Evolutionary conservation across 2,888 invertebrate species (phyloP).

Genomic region (Brachyptera putata): DNA sequence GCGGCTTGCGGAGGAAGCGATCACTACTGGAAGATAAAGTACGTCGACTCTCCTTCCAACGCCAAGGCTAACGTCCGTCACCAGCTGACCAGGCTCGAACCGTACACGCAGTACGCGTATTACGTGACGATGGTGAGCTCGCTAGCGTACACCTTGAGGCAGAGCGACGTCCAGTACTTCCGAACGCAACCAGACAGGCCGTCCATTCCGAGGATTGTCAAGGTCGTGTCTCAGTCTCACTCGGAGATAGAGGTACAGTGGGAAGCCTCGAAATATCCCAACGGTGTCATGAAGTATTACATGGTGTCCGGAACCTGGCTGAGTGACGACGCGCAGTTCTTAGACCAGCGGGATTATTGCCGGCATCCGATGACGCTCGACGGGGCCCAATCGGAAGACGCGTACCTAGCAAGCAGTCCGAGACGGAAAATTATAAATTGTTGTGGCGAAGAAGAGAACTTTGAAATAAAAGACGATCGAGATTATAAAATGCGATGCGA

Average conservation of each 20-base stretch:
- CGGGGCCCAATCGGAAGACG: not conserved
- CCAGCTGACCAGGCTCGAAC: slow-evolving; percentile 50
- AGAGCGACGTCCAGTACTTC: slow-evolving; percentile 49
- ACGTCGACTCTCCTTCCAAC: slow-evolving; percentile 33
- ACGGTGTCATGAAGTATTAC: slow-evolving; percentile 57
- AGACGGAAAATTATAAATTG: not conserved
- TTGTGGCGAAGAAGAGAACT: not conserved
- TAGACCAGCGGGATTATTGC: slow-evolving; percentile 48
- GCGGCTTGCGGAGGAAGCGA: slow-evolving; percentile 49
- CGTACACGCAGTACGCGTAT: slow-evolving; percentile 67
- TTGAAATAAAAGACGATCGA: slow-evolving; percentile 18
- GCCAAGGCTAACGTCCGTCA: slow-evolving; percentile 31
- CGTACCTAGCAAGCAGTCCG: not conserved
- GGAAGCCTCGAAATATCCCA: slow-evolving; percentile 55
- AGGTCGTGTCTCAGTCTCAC: slow-evolving; percentile 42
- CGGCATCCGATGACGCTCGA: slow-evolving; percentile 38
- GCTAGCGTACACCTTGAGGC: slow-evolving; percentile 44
- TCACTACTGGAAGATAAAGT: slow-evolving; percentile 28
- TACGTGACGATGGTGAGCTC: slow-evolving; percentile 64
- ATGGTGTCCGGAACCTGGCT: slow-evolving; percentile 41
- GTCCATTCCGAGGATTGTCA: slow-evolving; percentile 40
- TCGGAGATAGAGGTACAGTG: slow-evolving; percentile 53
- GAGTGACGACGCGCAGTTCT: slow-evolving; percentile 37
- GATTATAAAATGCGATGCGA: slow-evolving; percentile 26
- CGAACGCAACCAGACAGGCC: slow-evolving; percentile 47